A percentile compares a stretch with the other conserved stretches of the same genome.
Conservation (phyloP, 2,888 invertebrate species). For the Tachina grossa region DNA sequence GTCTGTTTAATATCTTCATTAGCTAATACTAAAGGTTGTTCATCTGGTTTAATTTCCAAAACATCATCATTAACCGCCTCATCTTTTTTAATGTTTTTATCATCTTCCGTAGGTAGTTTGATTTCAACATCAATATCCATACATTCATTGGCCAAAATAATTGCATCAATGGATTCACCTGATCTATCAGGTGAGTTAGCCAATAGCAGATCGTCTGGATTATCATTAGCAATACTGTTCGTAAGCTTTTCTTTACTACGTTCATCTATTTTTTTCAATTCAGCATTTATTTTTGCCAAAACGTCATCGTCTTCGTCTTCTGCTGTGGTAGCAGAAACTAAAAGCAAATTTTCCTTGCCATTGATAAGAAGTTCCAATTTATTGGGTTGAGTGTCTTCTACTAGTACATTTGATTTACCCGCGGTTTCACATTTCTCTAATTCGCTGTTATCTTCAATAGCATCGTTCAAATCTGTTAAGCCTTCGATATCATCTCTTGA, state of each 20-base stretch:
- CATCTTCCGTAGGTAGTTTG: conserved; percentile 46
- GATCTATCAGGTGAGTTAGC: conserved; percentile 1
- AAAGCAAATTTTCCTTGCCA: conserved; percentile 42
- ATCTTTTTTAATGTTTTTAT: conserved; percentile 44
- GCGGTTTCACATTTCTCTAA: background rate
- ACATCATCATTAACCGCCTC: conserved; percentile 47
- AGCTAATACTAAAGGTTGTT: conserved; percentile 51
- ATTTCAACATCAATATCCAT: conserved; percentile 53
- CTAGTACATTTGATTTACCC: background rate
- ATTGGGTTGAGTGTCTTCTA: background rate
- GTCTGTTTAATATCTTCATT: conserved; percentile 50
- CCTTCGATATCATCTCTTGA: conserved; percentile 56
- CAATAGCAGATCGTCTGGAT: background rate
- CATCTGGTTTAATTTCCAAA: conserved; percentile 60
- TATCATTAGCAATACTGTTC: background rate
- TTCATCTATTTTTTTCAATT: conserved; percentile 68
- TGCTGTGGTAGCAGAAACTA: background rate
- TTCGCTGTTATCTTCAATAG: conserved; percentile 4
- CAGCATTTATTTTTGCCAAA: conserved; percentile 72
- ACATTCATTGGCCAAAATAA: conserved; percentile 20
- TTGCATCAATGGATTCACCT: conserved; percentile 27
- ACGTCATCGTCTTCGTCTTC: conserved; percentile 68
- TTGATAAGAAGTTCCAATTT: conserved; percentile 13
- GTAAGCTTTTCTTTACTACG: conserved; percentile 59
- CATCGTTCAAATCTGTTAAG: conserved; percentile 45